phyloP scores from a whole-genome alignment of 2,797 vertebrate genomes.

The Cheirogaleus major region DNA sequence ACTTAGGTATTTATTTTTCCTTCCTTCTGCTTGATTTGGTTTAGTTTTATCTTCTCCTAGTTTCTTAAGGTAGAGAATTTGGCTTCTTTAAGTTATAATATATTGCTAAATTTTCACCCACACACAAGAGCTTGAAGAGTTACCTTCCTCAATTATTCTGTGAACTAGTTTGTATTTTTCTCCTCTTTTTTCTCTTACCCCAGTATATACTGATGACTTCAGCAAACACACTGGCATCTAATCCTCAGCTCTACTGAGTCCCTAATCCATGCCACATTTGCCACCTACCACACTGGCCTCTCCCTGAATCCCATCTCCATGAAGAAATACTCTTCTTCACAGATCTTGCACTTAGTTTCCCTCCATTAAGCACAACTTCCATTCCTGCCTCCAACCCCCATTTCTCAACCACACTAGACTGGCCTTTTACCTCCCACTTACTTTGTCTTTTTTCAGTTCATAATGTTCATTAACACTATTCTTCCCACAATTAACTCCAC shows the following conservation, averaged over 20 bases:
- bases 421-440: background rate
- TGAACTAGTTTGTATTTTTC: background rate
- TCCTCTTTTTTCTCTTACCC: background rate
- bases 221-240: background rate
- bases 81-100: background rate
- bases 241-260: background rate
- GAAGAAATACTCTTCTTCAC: background rate
- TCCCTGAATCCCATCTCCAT: background rate
- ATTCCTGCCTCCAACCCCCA: background rate
- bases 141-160: conserved; percentile 14
- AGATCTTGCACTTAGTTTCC: background rate
- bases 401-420: background rate
- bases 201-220: background rate
- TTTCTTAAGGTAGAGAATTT: background rate
- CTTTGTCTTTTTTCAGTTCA: background rate
- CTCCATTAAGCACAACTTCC: background rate
- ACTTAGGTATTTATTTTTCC: background rate
- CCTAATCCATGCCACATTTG: background rate
- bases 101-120: background rate
- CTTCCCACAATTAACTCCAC: background rate
- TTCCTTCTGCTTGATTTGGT: background rate
- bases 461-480: background rate
- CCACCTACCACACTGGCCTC: background rate
- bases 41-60: background rate
- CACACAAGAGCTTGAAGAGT: background rate